Evolutionary conservation across 2,797 vertebrate species (phyloP).

Genomic region (Apodemus agrarius): DNA sequence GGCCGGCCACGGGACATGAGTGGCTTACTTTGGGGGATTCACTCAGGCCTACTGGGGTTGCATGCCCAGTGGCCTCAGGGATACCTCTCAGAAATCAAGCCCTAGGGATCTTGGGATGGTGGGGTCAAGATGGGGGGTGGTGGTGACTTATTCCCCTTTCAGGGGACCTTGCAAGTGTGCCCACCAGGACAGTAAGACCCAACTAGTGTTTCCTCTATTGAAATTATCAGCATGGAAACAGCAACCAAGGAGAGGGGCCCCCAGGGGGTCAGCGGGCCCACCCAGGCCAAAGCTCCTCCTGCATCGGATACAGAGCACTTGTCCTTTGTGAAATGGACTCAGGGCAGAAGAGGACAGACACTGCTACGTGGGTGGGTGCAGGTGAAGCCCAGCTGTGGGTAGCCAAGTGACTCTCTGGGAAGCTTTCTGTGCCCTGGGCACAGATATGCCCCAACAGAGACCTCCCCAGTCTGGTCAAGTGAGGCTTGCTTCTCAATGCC

Average conservation of each 20-base stretch:
- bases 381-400: not conserved
- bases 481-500: not conserved
- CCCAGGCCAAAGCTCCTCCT: accelerated
- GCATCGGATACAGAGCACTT: accelerated
- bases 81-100: not conserved
- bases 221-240: not conserved
- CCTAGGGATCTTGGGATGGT: accelerated
- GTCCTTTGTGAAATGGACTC: accelerated
- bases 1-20: accelerated
- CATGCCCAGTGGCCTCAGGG: accelerated
- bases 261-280: not conserved
- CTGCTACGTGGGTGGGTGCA: not conserved
- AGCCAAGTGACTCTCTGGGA: accelerated
- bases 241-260: no score
- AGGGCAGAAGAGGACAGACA: not conserved
- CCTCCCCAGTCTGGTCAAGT: no score
- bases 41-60: accelerated
- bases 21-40: not conserved
- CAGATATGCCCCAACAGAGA: not conserved
- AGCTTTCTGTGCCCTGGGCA: accelerated
- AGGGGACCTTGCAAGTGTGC: not conserved
- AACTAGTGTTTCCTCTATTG: not conserved
- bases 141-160: no score
- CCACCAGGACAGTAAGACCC: not conserved
- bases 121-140: not conserved